Evolutionary conservation across 2,797 vertebrate species (phyloP), one percentile per base, ranked within the genome.

Genomic region (Oreortyx pictus): DNA sequence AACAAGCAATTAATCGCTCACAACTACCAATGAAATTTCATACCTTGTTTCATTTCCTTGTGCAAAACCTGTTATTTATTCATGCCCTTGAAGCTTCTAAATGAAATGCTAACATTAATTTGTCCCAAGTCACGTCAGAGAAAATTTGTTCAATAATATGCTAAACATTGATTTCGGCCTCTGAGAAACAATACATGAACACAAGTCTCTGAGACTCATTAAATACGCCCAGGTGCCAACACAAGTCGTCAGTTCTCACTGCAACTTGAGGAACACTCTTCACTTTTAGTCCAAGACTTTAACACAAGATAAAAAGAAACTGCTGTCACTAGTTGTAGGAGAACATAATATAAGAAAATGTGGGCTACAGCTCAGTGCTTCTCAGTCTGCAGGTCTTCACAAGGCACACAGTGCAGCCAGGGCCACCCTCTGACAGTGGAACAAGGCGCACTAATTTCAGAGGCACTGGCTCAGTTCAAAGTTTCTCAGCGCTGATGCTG

Each of bases 151-250:
- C 88, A 90, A 72, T 88, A 90, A 86, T 74, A 60, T n/a, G 17
- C 31, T 82, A 77, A 87, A 71, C 31, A 84, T 92, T 6, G 56
- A 11, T 83, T 80, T 90, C 70, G 72, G 50, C 72, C 81, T 93
- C 76, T 82, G 24, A 75, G 90, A 94, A 94, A 82, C 74, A 92
- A 62, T 10, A 11, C 27, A 39, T 65, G 35, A 91, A 89, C 95
- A 25, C 82, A 93, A 81, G 49, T 88, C 94, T 37, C 62, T 54
- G 49, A 93, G 79, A 82, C 73, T 88, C 91, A 93, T 94, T 39
- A 92, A 93, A 67, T 25, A 11, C 47, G 56, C 54, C 44, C 9
- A 20, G 47, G 37, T 86, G 66, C 54, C 92, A 96, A 35, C 47
- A 61, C 54, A 96, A 91, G 89, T 65, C 86, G 80, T 78, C 78